phyloP scores from a whole-genome alignment of 2,113 vertebrate genomes.

The Pygoscelis adeliae region DNA sequence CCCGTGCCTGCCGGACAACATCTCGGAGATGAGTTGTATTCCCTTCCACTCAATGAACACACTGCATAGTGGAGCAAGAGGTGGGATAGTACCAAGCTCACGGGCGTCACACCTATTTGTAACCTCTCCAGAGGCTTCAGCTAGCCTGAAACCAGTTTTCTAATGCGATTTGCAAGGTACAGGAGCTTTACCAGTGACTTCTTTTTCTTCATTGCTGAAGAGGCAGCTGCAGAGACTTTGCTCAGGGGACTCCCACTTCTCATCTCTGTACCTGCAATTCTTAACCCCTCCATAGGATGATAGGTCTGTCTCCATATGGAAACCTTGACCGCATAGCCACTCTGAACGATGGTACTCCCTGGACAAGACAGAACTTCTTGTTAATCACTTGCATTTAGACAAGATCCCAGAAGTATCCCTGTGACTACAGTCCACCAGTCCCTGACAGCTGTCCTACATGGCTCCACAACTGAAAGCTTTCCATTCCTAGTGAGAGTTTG shows the following conservation, averaged over 20 bases:
- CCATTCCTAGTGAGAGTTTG: not conserved
- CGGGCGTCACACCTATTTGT: not conserved
- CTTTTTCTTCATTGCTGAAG: constrained; percentile 8
- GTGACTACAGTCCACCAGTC: not conserved
- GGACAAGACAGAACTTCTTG: not conserved
- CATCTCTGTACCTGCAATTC: constrained; percentile 33
- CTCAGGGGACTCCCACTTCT: constrained; percentile 66
- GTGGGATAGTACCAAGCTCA: not conserved
- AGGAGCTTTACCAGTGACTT: constrained; percentile 53
- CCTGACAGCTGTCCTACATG: not conserved
- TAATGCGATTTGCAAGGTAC: constrained; percentile 12
- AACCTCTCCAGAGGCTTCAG: not conserved
- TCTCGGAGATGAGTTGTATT: constrained; percentile 11
- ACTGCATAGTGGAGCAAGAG: not conserved
- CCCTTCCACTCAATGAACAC: not conserved
- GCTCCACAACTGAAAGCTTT: not conserved
- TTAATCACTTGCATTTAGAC: not conserved
- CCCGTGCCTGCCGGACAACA: not conserved
- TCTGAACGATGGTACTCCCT: not conserved
- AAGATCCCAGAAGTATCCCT: not conserved
- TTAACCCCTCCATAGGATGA: not conserved
- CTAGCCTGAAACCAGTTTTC: not conserved
- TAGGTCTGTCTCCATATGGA: not conserved
- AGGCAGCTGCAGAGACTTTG: constrained; percentile 62
- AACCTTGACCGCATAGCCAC: not conserved